phyloP scores from a whole-genome alignment of 1,140 invertebrate genomes.

The Mizuhopecten yessoensis region DNA sequence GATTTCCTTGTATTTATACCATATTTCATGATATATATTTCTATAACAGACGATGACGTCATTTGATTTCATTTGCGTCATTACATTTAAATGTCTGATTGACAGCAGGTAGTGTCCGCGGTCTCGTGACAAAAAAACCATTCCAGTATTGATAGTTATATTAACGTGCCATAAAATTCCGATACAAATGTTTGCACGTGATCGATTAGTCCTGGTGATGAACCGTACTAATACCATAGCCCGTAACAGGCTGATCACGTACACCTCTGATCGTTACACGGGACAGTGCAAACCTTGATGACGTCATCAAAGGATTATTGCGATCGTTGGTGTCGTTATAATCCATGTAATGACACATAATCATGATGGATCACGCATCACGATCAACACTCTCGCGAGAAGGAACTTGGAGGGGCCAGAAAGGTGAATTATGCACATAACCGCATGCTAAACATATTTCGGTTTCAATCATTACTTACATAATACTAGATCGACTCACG shows the following conservation, averaged over 20 bases:
- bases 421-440: background rate
- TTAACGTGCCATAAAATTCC: constrained; percentile 13
- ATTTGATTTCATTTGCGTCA: too few species aligned
- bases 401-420: background rate
- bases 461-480: too few species aligned
- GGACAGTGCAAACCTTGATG: background rate
- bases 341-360: constrained; percentile 20
- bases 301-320: constrained; percentile 12
- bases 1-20: too few species aligned
- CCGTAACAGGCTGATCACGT: background rate
- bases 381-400: background rate
- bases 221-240: background rate
- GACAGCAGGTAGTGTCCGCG: too few species aligned
- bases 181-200: background rate
- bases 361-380: background rate
- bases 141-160: too few species aligned
- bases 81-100: too few species aligned
- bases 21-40: too few species aligned
- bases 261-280: background rate
- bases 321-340: background rate
- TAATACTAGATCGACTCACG: too few species aligned
- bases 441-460: too few species aligned
- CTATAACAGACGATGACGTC: too few species aligned
- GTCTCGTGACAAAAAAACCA: too few species aligned
- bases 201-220: background rate